These are phyloP conservation scores for Cyclargus thomasi DNA, from an alignment of 1,140 invertebrate species.

Conservation along the genomic window DNA sequence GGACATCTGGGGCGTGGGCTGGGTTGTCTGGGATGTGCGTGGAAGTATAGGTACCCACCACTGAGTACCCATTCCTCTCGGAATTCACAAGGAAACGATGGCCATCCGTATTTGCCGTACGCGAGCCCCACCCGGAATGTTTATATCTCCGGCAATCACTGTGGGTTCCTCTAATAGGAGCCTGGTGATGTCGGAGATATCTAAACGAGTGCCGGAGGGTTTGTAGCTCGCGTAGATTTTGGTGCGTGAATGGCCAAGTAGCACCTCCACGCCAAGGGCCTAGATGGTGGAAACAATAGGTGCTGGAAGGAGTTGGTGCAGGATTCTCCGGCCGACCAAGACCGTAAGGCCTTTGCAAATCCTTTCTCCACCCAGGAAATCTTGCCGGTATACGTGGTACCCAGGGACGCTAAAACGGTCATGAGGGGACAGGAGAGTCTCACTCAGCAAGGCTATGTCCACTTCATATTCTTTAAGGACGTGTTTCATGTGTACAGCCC, in stretches of 20 bases:
- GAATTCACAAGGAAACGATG: slow-evolving; percentile 22
- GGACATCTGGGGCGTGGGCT: background rate
- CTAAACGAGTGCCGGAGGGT: background rate
- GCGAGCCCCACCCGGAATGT: slow-evolving; percentile 31
- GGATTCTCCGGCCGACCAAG: slow-evolving; percentile 19
- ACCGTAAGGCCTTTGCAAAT: slow-evolving; percentile 21
- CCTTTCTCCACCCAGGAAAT: background rate
- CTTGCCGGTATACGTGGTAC: slow-evolving; percentile 22
- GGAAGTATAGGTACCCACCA: slow-evolving; percentile 18
- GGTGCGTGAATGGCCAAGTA: background rate
- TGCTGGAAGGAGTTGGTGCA: slow-evolving; percentile 20
- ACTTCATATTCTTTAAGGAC: slow-evolving; percentile 16
- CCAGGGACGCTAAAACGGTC: slow-evolving; percentile 8
- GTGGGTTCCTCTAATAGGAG: no score
- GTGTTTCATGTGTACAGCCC: background rate
- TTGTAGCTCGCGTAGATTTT: no score
- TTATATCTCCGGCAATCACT: slow-evolving; percentile 31
- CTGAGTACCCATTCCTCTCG: slow-evolving; percentile 4
- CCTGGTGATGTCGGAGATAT: background rate
- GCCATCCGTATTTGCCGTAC: background rate
- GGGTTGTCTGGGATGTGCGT: slow-evolving; percentile 5
- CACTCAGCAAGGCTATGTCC: slow-evolving; percentile 18
- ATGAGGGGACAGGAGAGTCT: slow-evolving; percentile 16
- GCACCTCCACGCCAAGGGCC: slow-evolving; percentile 23
- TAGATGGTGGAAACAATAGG: background rate